Conservation (phyloP, 2,797 vertebrate genomes). For the Smutsia temminckii region DNA sequence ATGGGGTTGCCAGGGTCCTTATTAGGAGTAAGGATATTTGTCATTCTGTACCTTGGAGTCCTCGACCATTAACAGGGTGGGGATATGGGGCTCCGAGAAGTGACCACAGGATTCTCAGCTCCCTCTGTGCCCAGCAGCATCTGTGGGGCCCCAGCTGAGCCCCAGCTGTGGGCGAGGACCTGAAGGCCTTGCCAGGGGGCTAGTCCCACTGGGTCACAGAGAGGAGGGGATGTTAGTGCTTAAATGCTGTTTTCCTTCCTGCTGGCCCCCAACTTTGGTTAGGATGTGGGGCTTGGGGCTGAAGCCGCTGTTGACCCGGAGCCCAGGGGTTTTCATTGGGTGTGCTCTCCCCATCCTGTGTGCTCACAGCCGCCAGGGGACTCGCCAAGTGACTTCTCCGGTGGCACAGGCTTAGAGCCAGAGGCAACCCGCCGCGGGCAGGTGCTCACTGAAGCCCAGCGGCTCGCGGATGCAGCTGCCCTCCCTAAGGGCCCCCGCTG, state of each 20-base stretch:
- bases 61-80: neutral
- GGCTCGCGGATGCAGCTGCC: too few species aligned
- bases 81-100: neutral
- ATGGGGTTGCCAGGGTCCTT: neutral
- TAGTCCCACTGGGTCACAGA: neutral
- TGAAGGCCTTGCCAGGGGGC: too few species aligned
- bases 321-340: neutral
- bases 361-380: too few species aligned
- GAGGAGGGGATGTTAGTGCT: neutral
- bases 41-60: neutral
- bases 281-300: neutral
- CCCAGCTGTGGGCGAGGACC: too few species aligned
- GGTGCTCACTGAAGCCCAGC: neutral
- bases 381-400: too few species aligned
- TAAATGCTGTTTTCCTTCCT: neutral
- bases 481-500: neutral
- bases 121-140: neutral
- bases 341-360: too few species aligned
- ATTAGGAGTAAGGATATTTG: neutral
- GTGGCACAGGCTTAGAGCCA: neutral
- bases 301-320: neutral
- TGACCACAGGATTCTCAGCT: neutral
- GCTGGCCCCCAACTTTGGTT: neutral
- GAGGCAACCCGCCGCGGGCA: neutral
- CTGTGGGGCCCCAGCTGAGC: too few species aligned